A percentile compares a stretch with the other conserved stretches of the same genome.
phyloP scores from a whole-genome alignment of 2,797 vertebrate species.

The Carapus acus region DNA sequence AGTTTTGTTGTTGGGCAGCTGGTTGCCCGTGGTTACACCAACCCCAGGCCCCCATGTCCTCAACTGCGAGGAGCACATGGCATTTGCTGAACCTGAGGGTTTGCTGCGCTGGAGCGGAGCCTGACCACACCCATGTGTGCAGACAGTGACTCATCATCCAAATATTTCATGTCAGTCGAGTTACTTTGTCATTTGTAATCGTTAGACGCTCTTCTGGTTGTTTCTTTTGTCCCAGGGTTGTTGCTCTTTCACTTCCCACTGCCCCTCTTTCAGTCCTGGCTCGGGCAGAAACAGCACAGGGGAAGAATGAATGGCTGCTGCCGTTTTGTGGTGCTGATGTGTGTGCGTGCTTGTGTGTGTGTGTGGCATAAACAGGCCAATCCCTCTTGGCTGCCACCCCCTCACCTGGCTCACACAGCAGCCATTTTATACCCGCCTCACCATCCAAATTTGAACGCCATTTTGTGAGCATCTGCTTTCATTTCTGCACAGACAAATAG shows the following conservation, averaged over 20 bases:
- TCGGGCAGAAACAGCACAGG: neutral
- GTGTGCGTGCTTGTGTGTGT: conserved; percentile 26
- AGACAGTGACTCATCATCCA: conserved; percentile 65
- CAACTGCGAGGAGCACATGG: conserved; percentile 34
- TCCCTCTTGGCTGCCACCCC: conserved; percentile 38
- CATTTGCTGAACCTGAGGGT: conserved; percentile 68
- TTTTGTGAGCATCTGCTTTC: conserved; percentile 46
- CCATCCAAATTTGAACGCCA: conserved; percentile 42
- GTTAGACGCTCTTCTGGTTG: neutral
- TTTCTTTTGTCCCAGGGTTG: neutral
- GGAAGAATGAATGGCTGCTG: conserved; percentile 3
- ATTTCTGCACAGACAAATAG: neutral
- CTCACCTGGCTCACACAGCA: conserved; percentile 36
- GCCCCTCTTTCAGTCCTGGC: conserved; percentile 15
- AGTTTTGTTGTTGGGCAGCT: conserved; percentile 64
- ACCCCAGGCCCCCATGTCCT: conserved; percentile 28
- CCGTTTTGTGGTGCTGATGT: neutral
- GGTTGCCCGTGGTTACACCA: conserved; percentile 61
- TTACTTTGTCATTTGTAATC: conserved; percentile 14
- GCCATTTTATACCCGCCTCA: conserved; percentile 64
- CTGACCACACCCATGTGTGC: conserved; percentile 65
- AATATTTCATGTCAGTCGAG: conserved; percentile 29
- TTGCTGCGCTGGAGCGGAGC: conserved; percentile 60
- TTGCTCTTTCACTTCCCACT: neutral
- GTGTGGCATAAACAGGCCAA: conserved; percentile 36